Evolutionary conservation across 2,113 vertebrate species (phyloP).

Genomic region (Gila orcuttii): DNA sequence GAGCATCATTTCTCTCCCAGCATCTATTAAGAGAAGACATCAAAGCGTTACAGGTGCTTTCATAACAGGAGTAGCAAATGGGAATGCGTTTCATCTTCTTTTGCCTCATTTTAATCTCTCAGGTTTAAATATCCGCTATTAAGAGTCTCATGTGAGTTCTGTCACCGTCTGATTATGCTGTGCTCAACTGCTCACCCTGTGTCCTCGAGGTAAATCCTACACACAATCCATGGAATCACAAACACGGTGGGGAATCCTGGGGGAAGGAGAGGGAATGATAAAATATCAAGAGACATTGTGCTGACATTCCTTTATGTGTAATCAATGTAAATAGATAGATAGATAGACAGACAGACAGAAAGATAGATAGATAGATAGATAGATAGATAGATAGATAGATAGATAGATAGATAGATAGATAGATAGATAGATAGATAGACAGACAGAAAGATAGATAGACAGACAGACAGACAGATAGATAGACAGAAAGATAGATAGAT

Average conservation of each 20-base stretch:
- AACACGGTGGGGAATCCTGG: constrained; percentile 74
- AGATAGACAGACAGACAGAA: not conserved
- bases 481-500: not conserved
- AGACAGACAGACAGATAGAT: fast-evolving
- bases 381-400: not conserved
- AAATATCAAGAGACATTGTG: not conserved
- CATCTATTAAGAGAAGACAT: constrained; percentile 75
- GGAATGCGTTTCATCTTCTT: not conserved
- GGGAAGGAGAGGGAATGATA: not conserved
- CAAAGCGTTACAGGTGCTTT: constrained; percentile 2
- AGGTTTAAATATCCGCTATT: not conserved
- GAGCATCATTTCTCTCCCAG: constrained; percentile 89
- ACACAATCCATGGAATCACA: constrained; percentile 84
- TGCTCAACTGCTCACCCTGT: constrained; percentile 72
- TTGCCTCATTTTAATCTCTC: not conserved
- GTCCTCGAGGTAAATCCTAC: constrained; percentile 87
- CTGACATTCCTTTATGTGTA: not conserved
- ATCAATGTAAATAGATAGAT: not conserved
- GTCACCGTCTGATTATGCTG: not conserved
- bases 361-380: not conserved
- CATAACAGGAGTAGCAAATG: constrained; percentile 11
- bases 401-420: not conserved
- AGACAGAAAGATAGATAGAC: fast-evolving
- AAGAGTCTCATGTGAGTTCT: not conserved
- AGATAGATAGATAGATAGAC: not conserved